Base-by-base conservation (phyloP, 1,140 invertebrate genomes). In the Drosophila varians region DNA sequence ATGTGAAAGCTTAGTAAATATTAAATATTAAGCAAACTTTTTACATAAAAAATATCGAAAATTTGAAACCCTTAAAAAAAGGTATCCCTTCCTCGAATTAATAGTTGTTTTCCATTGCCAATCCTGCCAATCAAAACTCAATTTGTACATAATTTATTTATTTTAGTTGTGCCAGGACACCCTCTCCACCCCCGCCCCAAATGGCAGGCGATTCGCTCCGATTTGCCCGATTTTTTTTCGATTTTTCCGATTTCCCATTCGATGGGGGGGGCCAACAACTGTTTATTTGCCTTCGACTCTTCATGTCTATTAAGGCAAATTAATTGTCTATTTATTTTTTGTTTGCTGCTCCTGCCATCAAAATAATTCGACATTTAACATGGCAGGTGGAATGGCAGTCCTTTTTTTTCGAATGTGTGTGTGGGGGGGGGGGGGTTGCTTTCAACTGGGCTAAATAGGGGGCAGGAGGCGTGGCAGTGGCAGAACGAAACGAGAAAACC, bases 241-340 rank as follows among this genome's bases (percentile, higher is more conserved):
- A 11, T 2, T 62, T 11, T 38, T 34, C 26, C 58, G 8, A 46
- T 60, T 61, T 23, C 28, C 40, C 9, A 31, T 31, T 31, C 28
- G 28, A 11, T n/a, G 26, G 26, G 19, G 14, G 3, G 11, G 3
- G 34, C n/a, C 11, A 36, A 12, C 11, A 65, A 68, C 47, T 69
- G 55, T 75, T 51, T 54, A 53, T 38, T 58, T 51, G 46, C 36
- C 36, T 38, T 38, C 34, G 18, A 56, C 61, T 40, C 48, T 77
- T 75, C 72, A 66, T 86, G 80, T 80, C 79, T 73, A 84, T 86
- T 86, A 79, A 72, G 79, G 74, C 76, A 84, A 84, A 84, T 84
- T 84, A 84, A 84, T 84, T 80, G 80, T 77, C 51, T 79, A 86
- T 87, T 87, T 84, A 86, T 84, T 86, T 86, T 77, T 73, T 74